These are phyloP conservation scores for Microctenopoma stevenorrisi DNA, from an alignment of 2,797 vertebrate species.

Conservation along the genomic window DNA sequence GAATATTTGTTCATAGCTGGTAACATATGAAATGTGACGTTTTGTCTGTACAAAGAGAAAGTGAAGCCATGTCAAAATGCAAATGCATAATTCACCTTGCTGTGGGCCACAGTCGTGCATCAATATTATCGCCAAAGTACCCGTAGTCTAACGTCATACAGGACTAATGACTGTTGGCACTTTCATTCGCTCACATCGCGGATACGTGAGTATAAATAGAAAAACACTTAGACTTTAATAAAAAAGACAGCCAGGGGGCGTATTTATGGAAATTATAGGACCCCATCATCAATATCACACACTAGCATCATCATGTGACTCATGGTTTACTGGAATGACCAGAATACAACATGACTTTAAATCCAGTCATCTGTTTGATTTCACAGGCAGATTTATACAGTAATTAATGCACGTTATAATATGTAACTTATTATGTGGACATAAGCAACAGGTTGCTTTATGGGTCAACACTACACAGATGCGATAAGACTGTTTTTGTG, in stretches of 20 bases:
- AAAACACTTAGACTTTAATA: constrained; percentile 1
- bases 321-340: not conserved
- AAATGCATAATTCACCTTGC: not conserved
- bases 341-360: not conserved
- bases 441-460: not conserved
- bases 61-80: not conserved
- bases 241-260: not conserved
- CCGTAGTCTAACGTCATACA: not conserved
- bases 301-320: not conserved
- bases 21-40: too few relatives aligned
- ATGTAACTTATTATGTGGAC: not conserved
- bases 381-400: not conserved
- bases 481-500: not conserved
- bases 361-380: not conserved
- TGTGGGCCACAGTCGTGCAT: not conserved
- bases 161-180: not conserved
- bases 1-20: too few relatives aligned
- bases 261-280: constrained; percentile 15
- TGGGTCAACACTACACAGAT: not conserved
- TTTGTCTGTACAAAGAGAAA: too few relatives aligned
- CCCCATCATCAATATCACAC: not conserved
- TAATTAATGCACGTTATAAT: not conserved
- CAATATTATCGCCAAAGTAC: not conserved
- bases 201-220: constrained; percentile 4
- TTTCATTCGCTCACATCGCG: not conserved